phyloP scores from a whole-genome alignment of 2,888 invertebrate genomes.

The Slavum lentiscoides region DNA sequence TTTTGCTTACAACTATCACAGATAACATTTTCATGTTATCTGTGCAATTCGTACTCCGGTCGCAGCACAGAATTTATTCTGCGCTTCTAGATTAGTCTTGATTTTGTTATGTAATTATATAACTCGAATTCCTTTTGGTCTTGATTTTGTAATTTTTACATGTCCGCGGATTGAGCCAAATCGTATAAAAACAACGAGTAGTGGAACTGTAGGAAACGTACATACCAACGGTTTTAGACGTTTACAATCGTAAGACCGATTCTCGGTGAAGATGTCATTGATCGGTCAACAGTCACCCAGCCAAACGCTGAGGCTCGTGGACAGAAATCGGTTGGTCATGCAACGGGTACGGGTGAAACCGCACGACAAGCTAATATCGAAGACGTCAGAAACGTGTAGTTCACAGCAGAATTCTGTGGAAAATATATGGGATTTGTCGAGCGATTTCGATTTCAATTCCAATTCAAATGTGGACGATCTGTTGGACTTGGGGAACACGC shows the following conservation, averaged over 20 bases:
- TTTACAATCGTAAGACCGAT: neutral
- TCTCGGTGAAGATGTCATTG: neutral
- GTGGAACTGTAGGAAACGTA: no score
- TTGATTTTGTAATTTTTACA: no score
- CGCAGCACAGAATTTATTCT: no score
- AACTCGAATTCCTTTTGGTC: no score
- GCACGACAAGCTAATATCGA: constrained; percentile 20
- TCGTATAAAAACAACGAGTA: no score
- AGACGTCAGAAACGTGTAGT: neutral
- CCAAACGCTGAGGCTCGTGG: constrained; percentile 34
- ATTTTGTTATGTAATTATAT: no score
- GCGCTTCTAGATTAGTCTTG: no score
- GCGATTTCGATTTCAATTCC: constrained; percentile 11
- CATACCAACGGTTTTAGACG: neutral
- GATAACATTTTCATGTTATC: no score
- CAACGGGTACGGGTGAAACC: constrained; percentile 39
- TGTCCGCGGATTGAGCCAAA: no score
- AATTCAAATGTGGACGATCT: constrained; percentile 15
- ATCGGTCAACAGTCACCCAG: neutral
- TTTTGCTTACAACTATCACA: no score
- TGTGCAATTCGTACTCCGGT: no score
- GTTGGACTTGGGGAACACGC: constrained; percentile 30
- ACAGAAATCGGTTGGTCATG: constrained; percentile 6
- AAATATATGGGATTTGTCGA: neutral
- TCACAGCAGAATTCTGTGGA: constrained; percentile 1